Evolutionary conservation across 2,888 invertebrate genomes (phyloP).

Genomic region (Pristionchus maxplancki): DNA sequence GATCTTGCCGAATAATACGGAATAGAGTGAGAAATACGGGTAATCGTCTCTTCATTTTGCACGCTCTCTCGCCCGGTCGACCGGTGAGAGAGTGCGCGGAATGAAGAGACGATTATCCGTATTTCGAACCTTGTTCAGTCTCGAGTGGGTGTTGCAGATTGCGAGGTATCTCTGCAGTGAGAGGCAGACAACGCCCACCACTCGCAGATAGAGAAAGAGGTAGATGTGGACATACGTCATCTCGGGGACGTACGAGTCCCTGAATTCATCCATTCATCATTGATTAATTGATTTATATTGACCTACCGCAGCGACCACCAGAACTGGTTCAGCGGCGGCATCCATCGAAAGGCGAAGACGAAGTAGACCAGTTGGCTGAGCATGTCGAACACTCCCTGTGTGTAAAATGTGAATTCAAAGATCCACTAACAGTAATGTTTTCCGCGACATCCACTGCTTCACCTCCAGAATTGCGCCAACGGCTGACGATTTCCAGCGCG

Average conservation of each 20-base stretch:
- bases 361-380: conserved; percentile 41
- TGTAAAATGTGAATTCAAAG: background rate
- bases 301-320: conserved; percentile 33
- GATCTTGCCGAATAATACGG: too few relatives aligned
- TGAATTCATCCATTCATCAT: background rate
- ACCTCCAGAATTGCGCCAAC: too few relatives aligned
- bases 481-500: too few relatives aligned
- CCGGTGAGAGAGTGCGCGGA: too few relatives aligned
- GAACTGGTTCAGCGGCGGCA: conserved; percentile 30
- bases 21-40: too few relatives aligned
- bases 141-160: background rate
- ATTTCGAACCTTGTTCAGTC: background rate
- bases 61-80: too few relatives aligned
- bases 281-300: background rate
- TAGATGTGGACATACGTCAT: conserved; percentile 44
- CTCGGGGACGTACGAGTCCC: conserved; percentile 5
- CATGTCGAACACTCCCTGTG: conserved; percentile 1
- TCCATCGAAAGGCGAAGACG: conserved; percentile 28
- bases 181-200: conserved; percentile 25
- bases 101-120: background rate
- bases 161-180: conserved; percentile 18
- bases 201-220: conserved; percentile 25
- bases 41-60: too few relatives aligned
- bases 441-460: too few relatives aligned
- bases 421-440: too few relatives aligned